Evolutionary conservation across 2,113 vertebrate species (phyloP).

Genomic region (Mungos mungo): DNA sequence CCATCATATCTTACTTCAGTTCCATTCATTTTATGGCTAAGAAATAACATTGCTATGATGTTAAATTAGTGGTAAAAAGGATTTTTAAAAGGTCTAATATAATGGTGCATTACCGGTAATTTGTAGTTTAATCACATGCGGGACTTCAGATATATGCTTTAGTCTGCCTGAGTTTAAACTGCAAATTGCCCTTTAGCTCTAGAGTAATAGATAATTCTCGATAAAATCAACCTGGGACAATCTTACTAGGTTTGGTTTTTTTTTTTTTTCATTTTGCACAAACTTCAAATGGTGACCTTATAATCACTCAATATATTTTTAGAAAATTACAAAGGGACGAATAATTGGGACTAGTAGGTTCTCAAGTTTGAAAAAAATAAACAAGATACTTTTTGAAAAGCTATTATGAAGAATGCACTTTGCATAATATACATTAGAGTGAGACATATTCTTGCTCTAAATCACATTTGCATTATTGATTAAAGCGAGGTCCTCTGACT

Average conservation of each 20-base stretch:
- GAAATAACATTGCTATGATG: constrained; percentile 14
- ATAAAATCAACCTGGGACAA: neutral
- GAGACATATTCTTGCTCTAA: neutral
- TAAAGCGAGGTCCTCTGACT: neutral
- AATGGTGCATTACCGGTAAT: neutral
- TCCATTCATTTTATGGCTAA: constrained; percentile 7
- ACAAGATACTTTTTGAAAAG: constrained; percentile 18
- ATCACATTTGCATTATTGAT: neutral
- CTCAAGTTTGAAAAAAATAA: neutral
- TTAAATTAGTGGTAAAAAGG: constrained; percentile 6
- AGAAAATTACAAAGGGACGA: neutral
- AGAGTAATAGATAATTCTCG: neutral
- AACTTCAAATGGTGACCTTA: neutral
- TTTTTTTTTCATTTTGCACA: neutral
- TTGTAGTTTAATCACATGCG: neutral
- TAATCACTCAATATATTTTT: constrained; percentile 1
- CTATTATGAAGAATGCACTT: neutral
- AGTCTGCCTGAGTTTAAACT: neutral
- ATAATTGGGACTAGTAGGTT: neutral
- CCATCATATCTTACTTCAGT: neutral
- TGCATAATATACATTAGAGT: neutral
- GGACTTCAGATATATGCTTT: neutral
- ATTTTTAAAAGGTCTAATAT: constrained; percentile 26
- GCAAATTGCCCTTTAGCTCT: neutral
- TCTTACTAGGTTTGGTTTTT: neutral